A percentile compares a stretch with the other conserved stretches of the same genome.
Evolutionary conservation across 2,888 invertebrate genomes (phyloP).

Genomic region (Callyntrura sp.): DNA sequence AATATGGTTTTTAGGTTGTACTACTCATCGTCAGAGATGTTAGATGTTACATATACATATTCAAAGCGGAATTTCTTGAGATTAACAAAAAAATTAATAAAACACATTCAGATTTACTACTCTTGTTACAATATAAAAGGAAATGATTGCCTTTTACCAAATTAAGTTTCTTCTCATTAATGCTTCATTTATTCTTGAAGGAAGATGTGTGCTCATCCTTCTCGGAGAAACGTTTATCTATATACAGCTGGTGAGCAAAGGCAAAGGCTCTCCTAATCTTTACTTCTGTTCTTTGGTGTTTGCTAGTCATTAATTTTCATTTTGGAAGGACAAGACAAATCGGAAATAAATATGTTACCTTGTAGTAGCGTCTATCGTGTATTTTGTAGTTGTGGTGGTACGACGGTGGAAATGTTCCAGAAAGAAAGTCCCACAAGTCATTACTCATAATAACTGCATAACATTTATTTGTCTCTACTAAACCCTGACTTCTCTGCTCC

Average conservation of each 20-base stretch:
- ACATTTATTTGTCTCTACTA: background rate
- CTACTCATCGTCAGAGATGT: no score
- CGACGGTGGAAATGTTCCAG: background rate
- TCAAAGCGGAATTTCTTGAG: no score
- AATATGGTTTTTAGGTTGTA: no score
- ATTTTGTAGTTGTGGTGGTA: background rate
- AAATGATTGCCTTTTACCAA: no score
- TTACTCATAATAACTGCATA: slow-evolving; percentile 16
- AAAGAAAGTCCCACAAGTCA: slow-evolving; percentile 50
- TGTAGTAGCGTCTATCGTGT: background rate
- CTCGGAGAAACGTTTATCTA: background rate
- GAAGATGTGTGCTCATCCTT: background rate
- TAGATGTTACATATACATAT: no score
- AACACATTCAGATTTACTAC: no score
- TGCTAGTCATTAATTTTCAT: slow-evolving; percentile 33
- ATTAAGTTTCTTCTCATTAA: background rate
- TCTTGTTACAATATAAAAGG: no score
- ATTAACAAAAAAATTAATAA: no score
- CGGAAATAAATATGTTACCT: slow-evolving; percentile 3
- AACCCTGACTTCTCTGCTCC: background rate
- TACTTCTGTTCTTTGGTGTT: background rate
- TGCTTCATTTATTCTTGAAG: background rate
- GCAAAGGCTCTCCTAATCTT: background rate
- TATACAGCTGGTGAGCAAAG: no score
- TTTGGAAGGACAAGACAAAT: slow-evolving; percentile 31